Percentiles rank a stretch among this genome's conserved stretches.
phyloP scores from a whole-genome alignment of 64 coral and sea anemone genomes.

The Hydrozoanthus tunicans region DNA sequence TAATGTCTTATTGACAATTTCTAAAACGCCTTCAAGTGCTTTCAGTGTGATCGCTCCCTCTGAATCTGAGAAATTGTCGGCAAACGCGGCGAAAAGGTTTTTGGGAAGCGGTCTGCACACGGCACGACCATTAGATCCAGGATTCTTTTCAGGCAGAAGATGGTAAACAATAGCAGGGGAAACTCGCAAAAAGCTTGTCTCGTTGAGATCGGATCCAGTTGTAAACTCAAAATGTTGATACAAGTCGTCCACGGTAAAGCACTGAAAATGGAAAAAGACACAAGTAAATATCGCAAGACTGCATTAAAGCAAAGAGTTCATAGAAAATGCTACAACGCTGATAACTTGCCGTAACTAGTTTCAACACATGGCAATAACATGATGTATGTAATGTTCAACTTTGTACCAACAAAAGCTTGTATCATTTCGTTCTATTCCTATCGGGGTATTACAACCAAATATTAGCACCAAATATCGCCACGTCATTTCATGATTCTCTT shows the following conservation, averaged over 20 bases:
- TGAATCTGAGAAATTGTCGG: too few relatives aligned
- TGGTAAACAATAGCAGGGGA: conserved; percentile 48
- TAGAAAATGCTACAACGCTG: not conserved
- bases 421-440: not conserved
- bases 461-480: not conserved
- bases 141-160: too few relatives aligned
- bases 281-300: not conserved
- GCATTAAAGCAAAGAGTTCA: not conserved
- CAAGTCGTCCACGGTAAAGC: conserved; percentile 34
- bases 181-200: conserved; percentile 21
- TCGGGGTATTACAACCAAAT: not conserved
- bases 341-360: too few relatives aligned
- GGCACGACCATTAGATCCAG: too few relatives aligned
- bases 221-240: conserved; percentile 1
- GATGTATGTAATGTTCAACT: not conserved
- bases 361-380: too few relatives aligned
- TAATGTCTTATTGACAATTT: conserved; percentile 25
- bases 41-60: too few relatives aligned
- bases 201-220: not conserved
- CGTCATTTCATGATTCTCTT: not conserved
- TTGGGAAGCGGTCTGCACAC: too few relatives aligned
- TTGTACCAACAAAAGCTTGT: not conserved
- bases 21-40: too few relatives aligned
- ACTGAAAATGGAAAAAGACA: conserved; percentile 7
- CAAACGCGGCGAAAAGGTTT: too few relatives aligned